A percentile compares a stretch with the other conserved stretches of the same genome.
phyloP scores from a whole-genome alignment of 2,797 vertebrate species.

The Avahi laniger region DNA sequence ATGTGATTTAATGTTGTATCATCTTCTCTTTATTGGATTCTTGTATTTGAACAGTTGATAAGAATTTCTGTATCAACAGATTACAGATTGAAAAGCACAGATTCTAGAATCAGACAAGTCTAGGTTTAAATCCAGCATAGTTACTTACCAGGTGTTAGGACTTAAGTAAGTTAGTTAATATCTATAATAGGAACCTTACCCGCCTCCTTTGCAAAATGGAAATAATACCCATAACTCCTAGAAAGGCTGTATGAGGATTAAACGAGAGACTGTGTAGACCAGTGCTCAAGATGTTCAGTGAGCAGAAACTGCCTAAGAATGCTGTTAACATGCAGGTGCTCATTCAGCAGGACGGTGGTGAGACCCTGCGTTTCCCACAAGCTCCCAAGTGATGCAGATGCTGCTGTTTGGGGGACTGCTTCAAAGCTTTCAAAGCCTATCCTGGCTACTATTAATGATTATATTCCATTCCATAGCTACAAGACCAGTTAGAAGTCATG shows the following conservation, averaged over 20 bases:
- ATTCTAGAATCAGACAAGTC: neutral
- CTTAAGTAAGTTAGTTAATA: neutral
- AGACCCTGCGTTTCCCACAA: neutral
- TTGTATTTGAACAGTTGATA: constrained; percentile 17
- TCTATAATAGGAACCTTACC: neutral
- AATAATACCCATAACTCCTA: neutral
- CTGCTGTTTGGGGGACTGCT: fast-evolving
- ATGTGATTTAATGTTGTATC: neutral
- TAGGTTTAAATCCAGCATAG: neutral
- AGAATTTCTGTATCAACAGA: neutral
- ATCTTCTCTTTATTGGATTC: neutral
- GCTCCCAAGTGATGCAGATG: neutral
- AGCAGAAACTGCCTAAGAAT: neutral
- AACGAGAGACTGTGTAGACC: neutral
- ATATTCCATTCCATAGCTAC: no score
- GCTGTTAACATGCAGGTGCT: neutral
- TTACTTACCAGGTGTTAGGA: neutral
- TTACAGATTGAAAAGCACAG: neutral
- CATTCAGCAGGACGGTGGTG: fast-evolving
- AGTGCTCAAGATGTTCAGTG: neutral
- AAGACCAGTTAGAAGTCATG: neutral
- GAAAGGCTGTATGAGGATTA: neutral
- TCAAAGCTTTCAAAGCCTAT: neutral
- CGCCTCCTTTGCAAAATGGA: neutral
- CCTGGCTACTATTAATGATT: neutral